phyloP scores from a whole-genome alignment of 2,888 invertebrate species.

The Ophraella communa region DNA sequence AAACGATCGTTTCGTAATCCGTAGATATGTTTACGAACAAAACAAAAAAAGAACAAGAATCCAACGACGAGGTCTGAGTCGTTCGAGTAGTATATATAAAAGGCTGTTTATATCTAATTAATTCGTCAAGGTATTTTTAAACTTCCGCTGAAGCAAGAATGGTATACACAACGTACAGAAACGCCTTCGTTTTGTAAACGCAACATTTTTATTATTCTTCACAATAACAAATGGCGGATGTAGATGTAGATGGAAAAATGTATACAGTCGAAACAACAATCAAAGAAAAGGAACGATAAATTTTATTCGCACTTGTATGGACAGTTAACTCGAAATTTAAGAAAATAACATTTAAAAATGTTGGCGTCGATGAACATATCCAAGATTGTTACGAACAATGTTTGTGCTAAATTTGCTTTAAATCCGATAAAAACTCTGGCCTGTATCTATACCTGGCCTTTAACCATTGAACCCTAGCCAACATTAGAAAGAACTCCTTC shows the following conservation, averaged over 20 bases:
- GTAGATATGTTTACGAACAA: conserved; percentile 11
- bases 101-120: conserved; percentile 31
- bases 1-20: background rate
- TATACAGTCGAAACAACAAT: conserved; percentile 8
- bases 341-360: no score
- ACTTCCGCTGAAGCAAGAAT: conserved; percentile 31
- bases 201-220: conserved; percentile 23
- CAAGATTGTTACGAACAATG: no score
- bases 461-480: no score
- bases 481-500: no score
- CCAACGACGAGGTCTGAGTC: conserved; percentile 14
- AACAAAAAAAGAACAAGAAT: no score
- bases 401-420: no score
- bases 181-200: conserved; percentile 25
- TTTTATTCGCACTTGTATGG: background rate
- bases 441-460: no score
- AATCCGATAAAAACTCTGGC: no score
- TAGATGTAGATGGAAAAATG: conserved; percentile 14
- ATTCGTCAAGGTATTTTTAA: conserved; percentile 38
- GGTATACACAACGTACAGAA: conserved; percentile 18
- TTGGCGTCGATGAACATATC: no score
- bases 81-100: conserved; percentile 28
- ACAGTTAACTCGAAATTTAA: no score
- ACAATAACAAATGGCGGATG: conserved; percentile 1
- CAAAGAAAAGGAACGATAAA: conserved; percentile 1